Evolutionary conservation across 1,140 invertebrate genomes (phyloP).

Genomic region (Drosophila parabipectinata): DNA sequence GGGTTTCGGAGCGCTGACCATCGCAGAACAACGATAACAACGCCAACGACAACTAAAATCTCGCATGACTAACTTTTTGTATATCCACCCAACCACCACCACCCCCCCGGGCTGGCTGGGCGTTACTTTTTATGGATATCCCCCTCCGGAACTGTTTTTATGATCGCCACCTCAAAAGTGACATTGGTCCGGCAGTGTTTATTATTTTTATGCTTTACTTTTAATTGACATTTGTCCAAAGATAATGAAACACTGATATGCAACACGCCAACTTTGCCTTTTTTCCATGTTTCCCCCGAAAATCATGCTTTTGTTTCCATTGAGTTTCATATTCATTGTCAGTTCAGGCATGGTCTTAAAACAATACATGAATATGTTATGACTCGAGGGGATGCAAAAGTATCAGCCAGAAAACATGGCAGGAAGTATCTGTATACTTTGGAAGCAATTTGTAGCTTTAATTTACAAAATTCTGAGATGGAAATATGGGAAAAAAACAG

Average conservation of each 20-base stretch:
- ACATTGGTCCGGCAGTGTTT: conserved; percentile 35
- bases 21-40: conserved; percentile 35
- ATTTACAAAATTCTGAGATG: too few species aligned
- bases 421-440: too few species aligned
- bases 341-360: conserved; percentile 8
- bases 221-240: conserved; percentile 70
- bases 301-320: conserved; percentile 11
- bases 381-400: too few species aligned
- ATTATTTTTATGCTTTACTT: conserved; percentile 62
- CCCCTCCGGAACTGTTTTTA: conserved; percentile 38
- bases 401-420: too few species aligned
- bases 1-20: conserved; percentile 45
- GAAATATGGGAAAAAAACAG: too few species aligned
- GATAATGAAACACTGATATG: conserved; percentile 73
- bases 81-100: conserved; percentile 9
- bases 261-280: conserved; percentile 67
- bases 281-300: conserved; percentile 18
- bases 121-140: conserved; percentile 45
- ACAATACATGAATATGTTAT: conserved; percentile 1
- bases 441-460: too few species aligned
- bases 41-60: conserved; percentile 43
- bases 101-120: conserved; percentile 13
- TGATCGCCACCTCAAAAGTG: conserved; percentile 29
- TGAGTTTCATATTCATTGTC: conserved; percentile 57
- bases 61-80: conserved; percentile 78